phyloP scores from a whole-genome alignment of 2,888 invertebrate genomes.

The Cecidostiba fungosa region DNA sequence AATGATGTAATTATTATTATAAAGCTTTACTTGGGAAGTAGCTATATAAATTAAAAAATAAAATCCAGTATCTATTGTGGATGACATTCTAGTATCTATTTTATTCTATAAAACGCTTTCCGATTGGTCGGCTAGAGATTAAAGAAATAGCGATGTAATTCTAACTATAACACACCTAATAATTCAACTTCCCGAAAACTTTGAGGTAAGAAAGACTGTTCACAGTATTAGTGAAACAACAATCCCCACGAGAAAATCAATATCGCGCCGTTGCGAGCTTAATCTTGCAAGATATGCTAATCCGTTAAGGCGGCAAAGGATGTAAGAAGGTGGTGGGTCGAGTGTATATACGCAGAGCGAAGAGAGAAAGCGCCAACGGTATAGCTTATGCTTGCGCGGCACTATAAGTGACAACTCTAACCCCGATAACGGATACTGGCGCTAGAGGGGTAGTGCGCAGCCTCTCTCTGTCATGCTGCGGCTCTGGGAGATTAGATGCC shows the following conservation, averaged over 20 bases:
- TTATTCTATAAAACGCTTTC: too few relatives aligned
- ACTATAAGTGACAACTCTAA: conserved; percentile 65
- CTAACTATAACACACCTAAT: too few relatives aligned
- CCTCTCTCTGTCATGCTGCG: conserved; percentile 41
- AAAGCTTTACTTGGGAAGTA: too few relatives aligned
- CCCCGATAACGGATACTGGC: conserved; percentile 66
- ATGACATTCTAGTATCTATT: too few relatives aligned
- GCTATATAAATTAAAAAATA: too few relatives aligned
- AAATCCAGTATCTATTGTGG: too few relatives aligned
- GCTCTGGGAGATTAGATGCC: conserved; percentile 67
- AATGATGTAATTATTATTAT: too few relatives aligned
- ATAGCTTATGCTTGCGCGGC: conserved; percentile 37
- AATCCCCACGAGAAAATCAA: conserved; percentile 40
- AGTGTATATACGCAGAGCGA: not conserved
- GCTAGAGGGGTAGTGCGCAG: conserved; percentile 32
- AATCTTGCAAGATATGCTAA: conserved; percentile 55
- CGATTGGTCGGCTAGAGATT: too few relatives aligned
- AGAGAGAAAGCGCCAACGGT: conserved; percentile 13
- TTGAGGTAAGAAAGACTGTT: not conserved
- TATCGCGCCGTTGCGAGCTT: conserved; percentile 26
- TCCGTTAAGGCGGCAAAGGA: conserved; percentile 32
- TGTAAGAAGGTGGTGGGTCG: conserved; percentile 17
- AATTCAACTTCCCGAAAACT: not conserved
- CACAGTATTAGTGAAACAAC: not conserved
- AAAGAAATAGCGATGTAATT: too few relatives aligned